Percentiles rank a stretch among this genome's conserved stretches.
phyloP scores from a whole-genome alignment of 2,113 vertebrate genomes.

The Rhea americana region DNA sequence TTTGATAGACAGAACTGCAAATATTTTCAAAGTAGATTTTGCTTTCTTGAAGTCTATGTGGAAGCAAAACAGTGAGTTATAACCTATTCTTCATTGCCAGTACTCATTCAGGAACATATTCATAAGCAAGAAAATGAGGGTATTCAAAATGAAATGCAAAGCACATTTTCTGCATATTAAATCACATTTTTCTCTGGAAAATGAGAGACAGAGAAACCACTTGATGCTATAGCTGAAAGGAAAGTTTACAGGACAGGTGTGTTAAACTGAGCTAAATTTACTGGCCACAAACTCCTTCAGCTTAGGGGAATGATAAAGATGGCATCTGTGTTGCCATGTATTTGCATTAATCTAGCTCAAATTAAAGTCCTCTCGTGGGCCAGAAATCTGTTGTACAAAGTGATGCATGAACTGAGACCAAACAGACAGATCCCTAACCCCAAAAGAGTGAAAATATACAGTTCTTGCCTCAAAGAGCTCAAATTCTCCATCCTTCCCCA shows the following conservation, averaged over 20 bases:
- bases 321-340: neutral
- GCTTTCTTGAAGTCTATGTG: neutral
- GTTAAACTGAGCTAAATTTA: neutral
- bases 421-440: neutral
- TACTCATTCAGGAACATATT: neutral
- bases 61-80: neutral
- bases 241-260: neutral
- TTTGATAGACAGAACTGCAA: neutral
- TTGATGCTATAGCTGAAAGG: neutral
- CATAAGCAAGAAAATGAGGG: rapidly evolving
- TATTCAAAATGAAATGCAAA: neutral
- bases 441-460: neutral
- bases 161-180: neutral
- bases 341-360: neutral
- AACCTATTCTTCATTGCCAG: neutral
- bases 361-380: neutral
- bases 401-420: neutral
- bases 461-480: neutral
- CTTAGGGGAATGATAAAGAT: neutral
- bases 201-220: neutral
- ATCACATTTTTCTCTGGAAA: neutral
- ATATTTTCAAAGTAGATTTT: neutral
- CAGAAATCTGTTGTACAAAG: neutral
- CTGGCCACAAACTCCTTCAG: neutral
- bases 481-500: neutral